Percentiles rank a stretch among this genome's conserved stretches.
Evolutionary conservation across 2,888 invertebrate genomes (phyloP).

Genomic region (Agrotis puta): DNA sequence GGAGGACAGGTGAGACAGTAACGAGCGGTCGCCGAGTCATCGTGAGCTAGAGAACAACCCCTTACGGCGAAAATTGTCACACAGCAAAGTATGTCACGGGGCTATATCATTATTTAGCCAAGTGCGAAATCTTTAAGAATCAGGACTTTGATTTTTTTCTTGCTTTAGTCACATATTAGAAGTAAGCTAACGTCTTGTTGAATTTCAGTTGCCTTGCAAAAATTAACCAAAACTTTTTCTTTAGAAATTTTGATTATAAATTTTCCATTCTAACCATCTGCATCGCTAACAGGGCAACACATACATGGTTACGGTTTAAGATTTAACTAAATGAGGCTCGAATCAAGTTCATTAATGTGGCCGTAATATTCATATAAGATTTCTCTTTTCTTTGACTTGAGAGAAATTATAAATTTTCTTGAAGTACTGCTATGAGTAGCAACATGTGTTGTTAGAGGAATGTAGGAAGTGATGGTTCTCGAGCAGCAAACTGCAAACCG

Average conservation of each 20-base stretch:
- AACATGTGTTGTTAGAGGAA: slow-evolving; percentile 71
- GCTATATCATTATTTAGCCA: slow-evolving; percentile 81
- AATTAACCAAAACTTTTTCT: no score
- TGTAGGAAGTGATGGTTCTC: slow-evolving; percentile 85
- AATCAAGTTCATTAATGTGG: slow-evolving; percentile 27
- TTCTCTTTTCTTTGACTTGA: slow-evolving; percentile 43
- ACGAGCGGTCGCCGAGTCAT: slow-evolving; percentile 88
- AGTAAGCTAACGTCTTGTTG: not conserved
- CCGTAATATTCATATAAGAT: slow-evolving; percentile 35
- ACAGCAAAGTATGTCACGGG: slow-evolving; percentile 86
- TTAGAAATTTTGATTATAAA: not conserved
- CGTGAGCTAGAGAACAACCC: slow-evolving; percentile 85
- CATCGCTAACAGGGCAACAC: slow-evolving; percentile 9
- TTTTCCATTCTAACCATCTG: not conserved
- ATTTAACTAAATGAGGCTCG: slow-evolving; percentile 4
- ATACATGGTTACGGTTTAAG: not conserved
- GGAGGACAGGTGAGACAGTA: slow-evolving; percentile 86
- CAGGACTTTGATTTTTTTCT: not conserved
- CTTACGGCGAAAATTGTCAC: slow-evolving; percentile 86
- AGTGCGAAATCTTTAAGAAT: slow-evolving; percentile 22
- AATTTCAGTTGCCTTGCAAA: not conserved
- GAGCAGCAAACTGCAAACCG: slow-evolving; percentile 81
- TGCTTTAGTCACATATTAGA: not conserved
- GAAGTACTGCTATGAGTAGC: slow-evolving; percentile 49
- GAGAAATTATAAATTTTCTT: slow-evolving; percentile 40